Conservation (phyloP, 2,797 vertebrate genomes). For the Smutsia gigantea region DNA sequence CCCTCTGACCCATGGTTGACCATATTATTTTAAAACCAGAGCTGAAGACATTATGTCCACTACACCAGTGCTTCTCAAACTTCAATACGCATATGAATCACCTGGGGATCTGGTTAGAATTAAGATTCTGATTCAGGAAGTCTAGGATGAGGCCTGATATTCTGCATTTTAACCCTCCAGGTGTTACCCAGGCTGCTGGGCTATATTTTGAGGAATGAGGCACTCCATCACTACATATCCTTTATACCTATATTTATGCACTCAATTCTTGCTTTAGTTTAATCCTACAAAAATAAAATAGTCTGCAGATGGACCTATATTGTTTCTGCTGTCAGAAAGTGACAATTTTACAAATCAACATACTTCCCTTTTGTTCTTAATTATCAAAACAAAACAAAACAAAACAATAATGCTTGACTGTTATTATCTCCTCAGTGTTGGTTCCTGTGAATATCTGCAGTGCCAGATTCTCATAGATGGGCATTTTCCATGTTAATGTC, state of each 20-base stretch:
- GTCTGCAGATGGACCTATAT: not conserved
- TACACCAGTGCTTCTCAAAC: not conserved
- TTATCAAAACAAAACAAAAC: not conserved
- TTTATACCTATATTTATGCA: not conserved
- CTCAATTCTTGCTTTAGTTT: not conserved
- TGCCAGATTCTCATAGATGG: not conserved
- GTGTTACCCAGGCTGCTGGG: not conserved
- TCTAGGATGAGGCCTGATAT: not conserved
- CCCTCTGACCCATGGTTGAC: not conserved
- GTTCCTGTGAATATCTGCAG: not conserved
- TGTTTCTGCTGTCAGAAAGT: conserved; percentile 29
- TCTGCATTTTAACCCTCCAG: not conserved
- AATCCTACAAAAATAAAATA: not conserved
- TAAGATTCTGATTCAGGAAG: not conserved
- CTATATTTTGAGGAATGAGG: not conserved
- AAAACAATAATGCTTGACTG: not conserved
- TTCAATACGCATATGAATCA: not conserved
- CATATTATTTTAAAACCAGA: not conserved
- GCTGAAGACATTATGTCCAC: not conserved
- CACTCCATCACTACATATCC: not conserved
- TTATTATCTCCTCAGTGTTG: not conserved
- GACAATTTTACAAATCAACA: not conserved
- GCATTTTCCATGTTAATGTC: not conserved
- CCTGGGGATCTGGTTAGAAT: not conserved
- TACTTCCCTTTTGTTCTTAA: not conserved